A percentile compares a stretch with the other conserved stretches of the same genome.
Conservation (phyloP, 2,113 vertebrate species). For the Hydropotes inermis region DNA sequence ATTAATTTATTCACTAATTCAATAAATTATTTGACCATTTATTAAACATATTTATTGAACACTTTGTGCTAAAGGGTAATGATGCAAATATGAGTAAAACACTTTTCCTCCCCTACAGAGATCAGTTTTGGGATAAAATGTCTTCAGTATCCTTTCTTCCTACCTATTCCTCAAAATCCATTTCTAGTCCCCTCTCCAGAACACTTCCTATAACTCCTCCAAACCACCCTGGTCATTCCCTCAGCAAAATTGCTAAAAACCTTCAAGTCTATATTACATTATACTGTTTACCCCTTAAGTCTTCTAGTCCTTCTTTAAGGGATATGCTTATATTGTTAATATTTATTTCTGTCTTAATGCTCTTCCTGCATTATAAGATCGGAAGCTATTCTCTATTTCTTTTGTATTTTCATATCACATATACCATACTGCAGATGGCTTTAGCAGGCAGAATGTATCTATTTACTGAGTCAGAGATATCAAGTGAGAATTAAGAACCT, state of each 20-base stretch:
- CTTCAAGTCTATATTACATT: neutral
- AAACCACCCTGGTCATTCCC: neutral
- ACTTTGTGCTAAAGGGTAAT: neutral
- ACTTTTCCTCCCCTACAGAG: neutral
- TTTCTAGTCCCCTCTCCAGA: neutral
- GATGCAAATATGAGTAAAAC: neutral
- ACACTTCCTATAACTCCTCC: neutral
- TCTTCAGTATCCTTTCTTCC: neutral
- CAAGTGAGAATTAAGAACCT: neutral
- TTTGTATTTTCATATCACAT: neutral
- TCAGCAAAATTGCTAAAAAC: neutral
- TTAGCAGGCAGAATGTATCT: neutral
- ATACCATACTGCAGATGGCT: neutral
- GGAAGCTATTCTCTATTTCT: neutral
- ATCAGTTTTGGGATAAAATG: constrained; percentile 7
- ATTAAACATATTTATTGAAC: neutral
- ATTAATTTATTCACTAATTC: constrained; percentile 4
- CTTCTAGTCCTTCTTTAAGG: neutral
- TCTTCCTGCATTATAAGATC: neutral
- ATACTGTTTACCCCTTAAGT: neutral
- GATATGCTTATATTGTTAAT: neutral
- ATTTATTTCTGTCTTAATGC: neutral
- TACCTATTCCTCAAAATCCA: neutral
- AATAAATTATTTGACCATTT: constrained; percentile 28
- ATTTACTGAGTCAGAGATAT: constrained; percentile 7